Conservation (phyloP, 2,888 invertebrate genomes). For the Drosophila suboccidentalis region DNA sequence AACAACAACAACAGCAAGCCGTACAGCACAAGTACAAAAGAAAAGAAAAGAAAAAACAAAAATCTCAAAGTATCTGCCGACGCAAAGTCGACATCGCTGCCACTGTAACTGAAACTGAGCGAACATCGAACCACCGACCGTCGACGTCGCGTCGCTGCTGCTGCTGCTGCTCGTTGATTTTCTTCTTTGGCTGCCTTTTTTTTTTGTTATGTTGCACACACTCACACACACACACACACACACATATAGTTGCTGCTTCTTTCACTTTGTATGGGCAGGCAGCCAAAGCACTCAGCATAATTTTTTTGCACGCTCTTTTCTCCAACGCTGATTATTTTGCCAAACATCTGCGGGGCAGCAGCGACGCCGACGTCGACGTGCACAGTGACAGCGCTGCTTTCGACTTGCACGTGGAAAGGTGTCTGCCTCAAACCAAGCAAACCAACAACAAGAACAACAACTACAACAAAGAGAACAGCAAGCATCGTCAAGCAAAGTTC, state of each 20-base stretch:
- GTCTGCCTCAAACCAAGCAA: conserved; percentile 68
- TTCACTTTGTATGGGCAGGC: conserved; percentile 82
- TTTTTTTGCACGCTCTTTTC: conserved; percentile 82
- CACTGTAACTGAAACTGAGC: conserved; percentile 66
- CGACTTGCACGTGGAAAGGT: conserved; percentile 78
- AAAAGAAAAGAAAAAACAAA: conserved; percentile 50
- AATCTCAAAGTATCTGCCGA: conserved; percentile 79
- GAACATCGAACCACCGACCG: conserved; percentile 54
- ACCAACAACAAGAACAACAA: conserved; percentile 41
- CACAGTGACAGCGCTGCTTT: conserved; percentile 36
- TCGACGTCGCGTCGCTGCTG: conserved; percentile 29
- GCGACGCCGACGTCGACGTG: conserved; percentile 26
- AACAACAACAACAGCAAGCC: conserved; percentile 42
- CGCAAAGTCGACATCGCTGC: conserved; percentile 53
- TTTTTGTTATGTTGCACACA: conserved; percentile 60
- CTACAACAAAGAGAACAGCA: conserved; percentile 32
- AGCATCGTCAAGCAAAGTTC: conserved; percentile 78
- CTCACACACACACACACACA: conserved; percentile 20
- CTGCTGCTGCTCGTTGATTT: conserved; percentile 57
- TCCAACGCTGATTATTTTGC: conserved; percentile 81
- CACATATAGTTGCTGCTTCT: conserved; percentile 62
- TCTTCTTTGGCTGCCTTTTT: conserved; percentile 71
- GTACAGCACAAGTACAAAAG: conserved; percentile 43
- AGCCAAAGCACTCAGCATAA: conserved; percentile 82
- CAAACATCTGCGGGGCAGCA: conserved; percentile 64